Evolutionary conservation across 2,797 vertebrate genomes (phyloP), one percentile per base, ranked within the genome.

Genomic region (Buphagus erythrorhynchus): DNA sequence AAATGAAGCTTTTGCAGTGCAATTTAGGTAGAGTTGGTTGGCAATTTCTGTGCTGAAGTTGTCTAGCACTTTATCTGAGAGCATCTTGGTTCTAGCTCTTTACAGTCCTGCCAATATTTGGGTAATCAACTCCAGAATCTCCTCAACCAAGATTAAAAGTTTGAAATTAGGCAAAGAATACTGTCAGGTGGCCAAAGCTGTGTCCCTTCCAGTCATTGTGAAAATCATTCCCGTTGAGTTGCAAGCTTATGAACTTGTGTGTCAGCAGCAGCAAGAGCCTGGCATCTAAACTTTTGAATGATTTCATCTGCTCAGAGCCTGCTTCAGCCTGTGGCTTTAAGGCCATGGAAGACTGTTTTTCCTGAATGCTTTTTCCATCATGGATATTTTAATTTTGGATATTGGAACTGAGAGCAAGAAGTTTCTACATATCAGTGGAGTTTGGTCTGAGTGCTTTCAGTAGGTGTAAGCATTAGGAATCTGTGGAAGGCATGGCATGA

Each of bases 381-480:
- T 12, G n/a, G 15, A 2, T 66, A 10, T 68, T 85, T 89, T 36
- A n/a, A 52, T 42, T 4, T 21, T 25, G 5, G 29, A 4, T 57
- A 24, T 40, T 87, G 67, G 29, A 75, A 65, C 16, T 6, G n/a
- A 57, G 31, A 38, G 35, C 9, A 33, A 58, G 38, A 66, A 42
- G 4, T 49, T 86, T 46, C 38, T 36, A 8, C 0, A 0, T 40
- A 3, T 29, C 1, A 2, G 24, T 78, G 38, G 28, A 19, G 19
- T 78, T 83, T 62, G 29, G 16, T 76, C 62, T 15, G 35, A 68
- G 72, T 22, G 21, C n/a, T 73, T 78, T 85, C 16, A 36, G 54
- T 2, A 11, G 8, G 31, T 26, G 20, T 43, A 61, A 63, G n/a
- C 28, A 1, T 28, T 13, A 43, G 40, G 58, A 51, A 33, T 21